Evolutionary conservation across 2,888 invertebrate species (phyloP).

Genomic region (Dicyrtoma fusca): DNA sequence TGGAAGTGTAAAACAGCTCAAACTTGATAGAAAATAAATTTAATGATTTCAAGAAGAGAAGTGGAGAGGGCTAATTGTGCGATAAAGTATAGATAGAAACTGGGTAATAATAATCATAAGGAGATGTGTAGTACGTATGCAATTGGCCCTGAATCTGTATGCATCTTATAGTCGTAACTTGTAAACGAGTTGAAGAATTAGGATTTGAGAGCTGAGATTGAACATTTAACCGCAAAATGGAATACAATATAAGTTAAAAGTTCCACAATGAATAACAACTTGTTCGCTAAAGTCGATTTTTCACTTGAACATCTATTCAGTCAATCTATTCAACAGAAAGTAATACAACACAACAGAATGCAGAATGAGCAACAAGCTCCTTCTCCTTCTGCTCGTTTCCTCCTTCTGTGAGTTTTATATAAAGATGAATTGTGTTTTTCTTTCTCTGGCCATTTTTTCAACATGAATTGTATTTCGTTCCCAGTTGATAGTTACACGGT

Average conservation of each 20-base stretch:
- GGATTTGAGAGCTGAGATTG: constrained; percentile 31
- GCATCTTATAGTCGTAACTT: background rate
- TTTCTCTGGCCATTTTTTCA: background rate
- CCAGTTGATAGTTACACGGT: constrained; percentile 32
- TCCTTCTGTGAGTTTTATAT: constrained; percentile 7
- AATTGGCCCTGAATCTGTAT: background rate
- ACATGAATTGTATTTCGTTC: constrained; percentile 19
- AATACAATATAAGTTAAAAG: constrained; percentile 25
- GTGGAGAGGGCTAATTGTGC: too few relatives aligned
- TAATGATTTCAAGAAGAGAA: too few relatives aligned
- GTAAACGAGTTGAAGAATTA: constrained; percentile 27
- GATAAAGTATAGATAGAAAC: constrained; percentile 11
- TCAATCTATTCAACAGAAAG: too few relatives aligned
- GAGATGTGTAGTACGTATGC: constrained; percentile 11
- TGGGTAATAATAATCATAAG: constrained; percentile 30
- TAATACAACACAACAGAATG: too few relatives aligned
- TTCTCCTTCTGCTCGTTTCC: too few relatives aligned
- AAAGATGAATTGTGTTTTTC: constrained; percentile 1
- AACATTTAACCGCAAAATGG: constrained; percentile 34
- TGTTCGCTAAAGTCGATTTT: constrained; percentile 19
- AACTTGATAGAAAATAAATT: too few relatives aligned
- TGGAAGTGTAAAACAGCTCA: too few relatives aligned
- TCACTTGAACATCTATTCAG: constrained; percentile 28
- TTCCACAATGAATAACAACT: constrained; percentile 27
- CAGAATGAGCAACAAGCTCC: too few relatives aligned